phyloP scores from a whole-genome alignment of 1,140 invertebrate species.

The Drosophila cardini region DNA sequence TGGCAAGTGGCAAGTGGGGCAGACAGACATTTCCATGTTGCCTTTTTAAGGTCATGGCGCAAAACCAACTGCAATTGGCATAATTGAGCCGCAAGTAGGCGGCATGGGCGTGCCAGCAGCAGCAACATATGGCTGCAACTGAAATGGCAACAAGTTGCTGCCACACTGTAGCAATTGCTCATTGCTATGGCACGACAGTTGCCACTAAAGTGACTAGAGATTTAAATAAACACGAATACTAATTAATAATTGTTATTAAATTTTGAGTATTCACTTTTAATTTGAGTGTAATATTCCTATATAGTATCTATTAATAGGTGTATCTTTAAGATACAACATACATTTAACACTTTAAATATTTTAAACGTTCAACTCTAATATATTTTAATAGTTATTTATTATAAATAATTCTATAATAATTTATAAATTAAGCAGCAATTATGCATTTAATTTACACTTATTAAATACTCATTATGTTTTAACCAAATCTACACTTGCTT shows the following conservation, averaged over 20 bases:
- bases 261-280: no score
- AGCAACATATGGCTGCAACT: conserved; percentile 30
- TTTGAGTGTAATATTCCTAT: no score
- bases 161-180: conserved; percentile 2
- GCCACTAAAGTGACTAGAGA: background rate
- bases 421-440: background rate
- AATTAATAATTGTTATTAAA: no score
- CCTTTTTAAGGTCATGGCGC: conserved; percentile 82
- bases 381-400: no score
- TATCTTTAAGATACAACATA: no score
- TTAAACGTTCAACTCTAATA: no score
- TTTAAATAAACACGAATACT: conserved; percentile 14
- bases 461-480: conserved; percentile 1
- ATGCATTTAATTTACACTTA: background rate
- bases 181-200: background rate
- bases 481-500: background rate
- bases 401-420: no score
- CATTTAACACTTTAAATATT: no score
- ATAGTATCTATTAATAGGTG: no score
- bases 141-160: conserved; percentile 31
- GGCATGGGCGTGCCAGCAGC: conserved; percentile 48
- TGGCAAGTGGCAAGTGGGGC: conserved; percentile 34
- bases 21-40: conserved; percentile 79
- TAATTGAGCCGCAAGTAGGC: conserved; percentile 79
- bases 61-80: conserved; percentile 70